Conservation (phyloP, 37 sponge, comb jelly and placozoan species). For the Spongilla lacustris region DNA sequence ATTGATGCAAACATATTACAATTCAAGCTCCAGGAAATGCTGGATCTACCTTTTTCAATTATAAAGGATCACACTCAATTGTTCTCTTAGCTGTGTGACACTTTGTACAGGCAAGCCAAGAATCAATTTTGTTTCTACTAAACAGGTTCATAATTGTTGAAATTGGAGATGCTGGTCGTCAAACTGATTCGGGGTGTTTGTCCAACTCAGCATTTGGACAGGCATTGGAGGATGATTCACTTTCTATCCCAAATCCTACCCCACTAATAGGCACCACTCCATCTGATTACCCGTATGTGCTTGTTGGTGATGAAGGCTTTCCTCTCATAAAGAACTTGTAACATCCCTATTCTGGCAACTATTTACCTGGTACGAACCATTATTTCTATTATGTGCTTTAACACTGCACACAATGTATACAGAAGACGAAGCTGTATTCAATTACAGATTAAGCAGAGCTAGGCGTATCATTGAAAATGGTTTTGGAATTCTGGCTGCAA, state of each 20-base stretch:
- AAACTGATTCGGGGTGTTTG: conserved; percentile 56
- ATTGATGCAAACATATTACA: conserved; percentile 55
- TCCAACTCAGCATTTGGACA: conserved; percentile 45
- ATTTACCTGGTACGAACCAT: conserved; percentile 2
- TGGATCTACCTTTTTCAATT: conserved; percentile 41
- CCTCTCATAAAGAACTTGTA: conserved; percentile 24
- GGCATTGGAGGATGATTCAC: conserved; percentile 18
- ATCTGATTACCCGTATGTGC: conserved; percentile 2
- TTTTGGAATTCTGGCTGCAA: conserved; percentile 52
- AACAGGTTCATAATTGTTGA: conserved; percentile 43
- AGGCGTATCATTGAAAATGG: conserved; percentile 46
- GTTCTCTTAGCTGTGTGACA: conserved; percentile 53
- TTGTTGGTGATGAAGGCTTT: conserved; percentile 46
- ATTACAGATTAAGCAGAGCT: conserved; percentile 31
- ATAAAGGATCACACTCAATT: conserved; percentile 41
- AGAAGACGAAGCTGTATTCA: conserved; percentile 21
- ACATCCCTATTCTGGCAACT: conserved; percentile 42
- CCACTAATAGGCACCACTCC: conserved; percentile 13
- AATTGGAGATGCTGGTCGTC: conserved; percentile 51
- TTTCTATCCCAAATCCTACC: conserved; percentile 19
- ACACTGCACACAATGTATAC: neutral
- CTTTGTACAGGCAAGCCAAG: conserved; percentile 16
- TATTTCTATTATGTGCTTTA: neutral
- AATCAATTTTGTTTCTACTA: neutral
- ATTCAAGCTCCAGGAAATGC: conserved; percentile 50